These are phyloP conservation scores for Drosophila micromelanica DNA, from an alignment of 1,140 invertebrate species.

Conservation along the genomic window DNA sequence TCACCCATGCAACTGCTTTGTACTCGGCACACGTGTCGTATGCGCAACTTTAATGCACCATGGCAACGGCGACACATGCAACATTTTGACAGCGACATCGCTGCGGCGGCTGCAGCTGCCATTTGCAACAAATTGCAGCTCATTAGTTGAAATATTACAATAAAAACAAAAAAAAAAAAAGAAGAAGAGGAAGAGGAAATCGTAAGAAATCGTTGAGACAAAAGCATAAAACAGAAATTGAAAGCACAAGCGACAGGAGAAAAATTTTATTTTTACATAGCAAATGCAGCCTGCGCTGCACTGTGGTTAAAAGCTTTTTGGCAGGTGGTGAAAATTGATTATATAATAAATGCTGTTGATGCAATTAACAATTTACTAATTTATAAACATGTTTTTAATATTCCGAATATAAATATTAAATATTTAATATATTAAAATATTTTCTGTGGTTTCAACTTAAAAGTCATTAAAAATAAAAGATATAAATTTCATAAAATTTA, in stretches of 20 bases:
- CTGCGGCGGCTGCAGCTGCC: conserved; percentile 37
- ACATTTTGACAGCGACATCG: conserved; percentile 12
- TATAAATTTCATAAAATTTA: too few relatives aligned
- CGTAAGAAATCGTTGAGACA: conserved; percentile 43
- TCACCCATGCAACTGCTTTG: background rate
- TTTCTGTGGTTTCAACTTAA: too few relatives aligned
- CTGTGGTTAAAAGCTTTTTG: conserved; percentile 23
- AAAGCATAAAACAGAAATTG: conserved; percentile 63
- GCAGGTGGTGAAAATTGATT: background rate
- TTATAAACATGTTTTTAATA: too few relatives aligned
- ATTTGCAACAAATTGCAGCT: conserved; percentile 77
- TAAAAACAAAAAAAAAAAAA: background rate
- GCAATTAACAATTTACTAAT: too few relatives aligned
- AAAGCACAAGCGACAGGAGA: conserved; percentile 30
- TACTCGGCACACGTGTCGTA: conserved; percentile 29
- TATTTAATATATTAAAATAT: too few relatives aligned
- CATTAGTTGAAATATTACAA: conserved; percentile 67
- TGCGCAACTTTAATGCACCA: conserved; percentile 43
- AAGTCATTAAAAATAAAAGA: too few relatives aligned
- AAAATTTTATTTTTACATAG: conserved; percentile 51
- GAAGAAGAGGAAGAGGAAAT: background rate
- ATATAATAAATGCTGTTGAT: background rate
- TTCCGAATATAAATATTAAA: too few relatives aligned
- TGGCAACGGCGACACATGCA: conserved; percentile 55
- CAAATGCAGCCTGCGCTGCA: conserved; percentile 45